A percentile compares a stretch with the other conserved stretches of the same genome.
Conservation (phyloP, 2,797 vertebrate species). For the Limosa lapponica region DNA sequence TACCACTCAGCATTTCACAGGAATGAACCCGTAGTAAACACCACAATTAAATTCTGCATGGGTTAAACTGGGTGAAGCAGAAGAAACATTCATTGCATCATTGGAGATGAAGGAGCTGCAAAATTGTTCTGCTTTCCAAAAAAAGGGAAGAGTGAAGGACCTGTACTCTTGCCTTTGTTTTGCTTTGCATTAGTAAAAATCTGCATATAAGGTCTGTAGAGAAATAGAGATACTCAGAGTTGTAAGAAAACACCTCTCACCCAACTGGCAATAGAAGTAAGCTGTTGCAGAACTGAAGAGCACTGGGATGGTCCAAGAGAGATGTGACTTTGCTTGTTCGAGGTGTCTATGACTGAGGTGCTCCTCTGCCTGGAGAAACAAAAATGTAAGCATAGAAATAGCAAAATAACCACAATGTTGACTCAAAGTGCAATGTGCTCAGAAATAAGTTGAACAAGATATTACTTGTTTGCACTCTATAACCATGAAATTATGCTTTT, state of each 20-base stretch:
- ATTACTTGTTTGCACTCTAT: background rate
- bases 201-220: background rate
- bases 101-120: background rate
- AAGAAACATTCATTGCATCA: background rate
- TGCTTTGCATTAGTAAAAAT: background rate
- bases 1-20: background rate
- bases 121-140: background rate
- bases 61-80: background rate
- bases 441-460: background rate
- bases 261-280: background rate
- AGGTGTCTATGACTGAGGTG: background rate
- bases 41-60: background rate
- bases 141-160: background rate
- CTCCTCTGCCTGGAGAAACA: background rate
- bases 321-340: background rate
- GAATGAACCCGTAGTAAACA: background rate
- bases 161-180: background rate
- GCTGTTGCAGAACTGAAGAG: background rate
- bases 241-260: background rate
- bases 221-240: background rate
- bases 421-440: fast-evolving
- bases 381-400: background rate
- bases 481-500: background rate
- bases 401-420: fast-evolving
- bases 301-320: background rate